Percentiles rank a stretch among this genome's conserved stretches.
Evolutionary conservation across 30 jellyfish, hydroid and myxozoan species (phyloP).

Genomic region (Rhopilema esculentum): DNA sequence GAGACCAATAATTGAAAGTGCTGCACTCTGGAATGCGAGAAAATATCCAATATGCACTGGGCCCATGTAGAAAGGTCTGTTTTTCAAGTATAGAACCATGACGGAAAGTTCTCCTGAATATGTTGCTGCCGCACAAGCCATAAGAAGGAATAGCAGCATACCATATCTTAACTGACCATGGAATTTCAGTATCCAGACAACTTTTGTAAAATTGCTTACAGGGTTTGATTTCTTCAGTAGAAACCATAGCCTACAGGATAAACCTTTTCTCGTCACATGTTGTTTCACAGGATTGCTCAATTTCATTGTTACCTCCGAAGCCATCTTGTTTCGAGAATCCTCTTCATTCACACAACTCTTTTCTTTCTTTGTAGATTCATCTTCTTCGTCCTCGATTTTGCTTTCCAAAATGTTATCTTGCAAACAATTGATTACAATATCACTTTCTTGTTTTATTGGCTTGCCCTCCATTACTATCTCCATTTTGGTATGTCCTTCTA

Average conservation of each 20-base stretch:
- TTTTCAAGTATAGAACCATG: constrained; percentile 5
- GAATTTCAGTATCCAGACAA: not conserved
- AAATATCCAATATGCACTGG: not conserved
- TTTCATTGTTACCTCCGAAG: not conserved
- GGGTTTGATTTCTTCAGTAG: not conserved
- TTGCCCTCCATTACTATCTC: not conserved
- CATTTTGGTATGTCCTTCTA: not conserved
- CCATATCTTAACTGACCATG: not conserved
- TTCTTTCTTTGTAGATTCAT: too few species aligned
- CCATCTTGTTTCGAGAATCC: too few species aligned
- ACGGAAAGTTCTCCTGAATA: constrained; percentile 2
- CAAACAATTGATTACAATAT: too few species aligned
- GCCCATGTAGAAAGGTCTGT: constrained; percentile 8
- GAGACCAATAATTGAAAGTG: not conserved
- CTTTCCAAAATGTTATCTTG: too few species aligned
- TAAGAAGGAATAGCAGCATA: not conserved
- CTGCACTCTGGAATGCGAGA: not conserved
- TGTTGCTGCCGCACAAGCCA: not conserved
- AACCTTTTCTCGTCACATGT: not conserved
- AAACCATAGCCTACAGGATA: not conserved
- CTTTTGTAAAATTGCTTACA: not conserved
- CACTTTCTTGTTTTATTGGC: too few species aligned
- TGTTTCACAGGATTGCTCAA: not conserved
- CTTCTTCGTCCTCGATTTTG: too few species aligned
- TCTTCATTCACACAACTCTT: too few species aligned